Base-by-base conservation (phyloP, 1,140 invertebrate species). In the Coelopa frigida region DNA sequence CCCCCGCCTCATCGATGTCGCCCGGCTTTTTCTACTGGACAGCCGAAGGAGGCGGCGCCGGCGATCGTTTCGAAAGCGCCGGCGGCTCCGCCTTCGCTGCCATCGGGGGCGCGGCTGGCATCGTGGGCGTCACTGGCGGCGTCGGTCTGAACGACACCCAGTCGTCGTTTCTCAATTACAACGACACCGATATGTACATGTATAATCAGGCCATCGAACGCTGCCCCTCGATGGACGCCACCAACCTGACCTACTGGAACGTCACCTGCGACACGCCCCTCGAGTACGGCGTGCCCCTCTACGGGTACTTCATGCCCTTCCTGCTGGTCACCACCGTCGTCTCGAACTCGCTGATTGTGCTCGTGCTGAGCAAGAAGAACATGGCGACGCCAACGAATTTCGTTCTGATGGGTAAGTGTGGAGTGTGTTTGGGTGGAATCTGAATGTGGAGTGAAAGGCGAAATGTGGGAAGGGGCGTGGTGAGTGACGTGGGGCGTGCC, bases 371-470 rank as follows among this genome's bases (percentile, higher is more conserved):
- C 42, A 80, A 82, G 50, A 72, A 80, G 24, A 81, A 82, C 54
- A 83, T 84, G 82, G 67, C 81, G 21, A 84, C 91, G 2, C 89
- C 93, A 0, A 95, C 92, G 6, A 97, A 97, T 69, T 81, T 83
- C 36, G 92, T 97, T 3, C 70, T 82, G 3, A 80, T 81, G 78
- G 77, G 66, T 69, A 47, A 67, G 66, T 65, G 14, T n/a, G 4
- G 12, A 23, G 8, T 12, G 14, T 39, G 12, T 15, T 21, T 39
- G 11, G 15, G 26, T 14, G 21, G 2, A 24, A 14, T 14, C 3
- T 12, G 12, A 15, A 11, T 18, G 39, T 27, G 15, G 35, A 26
- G 39, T 15, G 20, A 39, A 41, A 20, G 26, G 26, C 24, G 2
- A 24, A 42, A 29, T 42, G 24, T 8, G n/a, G 23, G 10, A 17